A percentile compares a stretch with the other conserved stretches of the same genome.
phyloP scores from a whole-genome alignment of 1,140 invertebrate species.

The Plectus sambesii region DNA sequence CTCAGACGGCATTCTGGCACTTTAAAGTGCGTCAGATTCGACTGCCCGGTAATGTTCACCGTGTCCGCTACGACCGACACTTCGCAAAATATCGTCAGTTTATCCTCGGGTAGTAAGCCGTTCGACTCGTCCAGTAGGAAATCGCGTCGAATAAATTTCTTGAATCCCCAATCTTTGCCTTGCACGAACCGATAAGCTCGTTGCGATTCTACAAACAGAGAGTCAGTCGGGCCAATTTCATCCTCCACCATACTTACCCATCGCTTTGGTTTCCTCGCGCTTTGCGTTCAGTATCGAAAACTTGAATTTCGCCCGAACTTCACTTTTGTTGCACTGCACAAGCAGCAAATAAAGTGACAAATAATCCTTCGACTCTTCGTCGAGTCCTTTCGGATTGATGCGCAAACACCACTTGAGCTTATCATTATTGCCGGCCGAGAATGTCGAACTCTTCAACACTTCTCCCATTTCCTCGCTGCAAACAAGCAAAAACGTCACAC shows the following conservation, averaged over 20 bases:
- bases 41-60: slow-evolving; percentile 47
- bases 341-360: slow-evolving; percentile 92
- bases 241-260: slow-evolving; percentile 58
- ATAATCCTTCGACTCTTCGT: slow-evolving; percentile 99
- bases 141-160: slow-evolving; percentile 96
- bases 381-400: slow-evolving; percentile 96
- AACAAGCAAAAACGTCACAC: neutral
- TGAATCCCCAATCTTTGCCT: slow-evolving; percentile 99
- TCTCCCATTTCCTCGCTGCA: slow-evolving; percentile 91
- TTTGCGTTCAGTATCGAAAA: slow-evolving; percentile 99
- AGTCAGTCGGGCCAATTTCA: slow-evolving; percentile 10
- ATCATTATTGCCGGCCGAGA: slow-evolving; percentile 95
- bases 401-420: slow-evolving; percentile 99
- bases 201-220: slow-evolving; percentile 60
- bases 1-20: slow-evolving; percentile 19
- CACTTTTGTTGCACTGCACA: slow-evolving; percentile 97
- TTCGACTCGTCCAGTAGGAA: slow-evolving; percentile 96
- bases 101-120: slow-evolving; percentile 90
- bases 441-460: slow-evolving; percentile 96
- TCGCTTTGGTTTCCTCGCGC: slow-evolving; percentile 98
- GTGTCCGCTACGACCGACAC: slow-evolving; percentile 45
- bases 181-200: slow-evolving; percentile 95
- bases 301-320: slow-evolving; percentile 99
- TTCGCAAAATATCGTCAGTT: slow-evolving; percentile 98
- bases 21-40: slow-evolving; percentile 45